Base-by-base conservation (phyloP, 2,888 invertebrate genomes). In the Clostera curtula region DNA sequence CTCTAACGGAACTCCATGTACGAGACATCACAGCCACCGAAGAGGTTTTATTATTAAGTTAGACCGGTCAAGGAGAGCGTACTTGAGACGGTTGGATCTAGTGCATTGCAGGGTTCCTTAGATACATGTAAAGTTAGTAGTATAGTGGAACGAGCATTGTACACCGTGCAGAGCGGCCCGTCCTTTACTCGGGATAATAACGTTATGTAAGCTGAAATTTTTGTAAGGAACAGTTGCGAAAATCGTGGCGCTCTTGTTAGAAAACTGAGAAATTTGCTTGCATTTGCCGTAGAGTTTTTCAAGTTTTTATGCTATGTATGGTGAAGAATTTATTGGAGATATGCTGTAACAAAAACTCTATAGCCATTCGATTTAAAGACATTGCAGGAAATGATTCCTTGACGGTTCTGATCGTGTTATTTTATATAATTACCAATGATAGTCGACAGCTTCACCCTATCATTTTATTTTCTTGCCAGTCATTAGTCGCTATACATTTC, bases 11-110 rank as follows among this genome's bases (percentile, higher is more conserved):
- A 61, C 66, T 64, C 73, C 41, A 61, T 60, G 62, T 66, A 55
- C 57, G 55, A 63, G 58, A 68, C 58, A 64, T 68, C 65, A 62
- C 60, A 52, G 56, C 49, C 43, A 59, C 60, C 52, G 59, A 65
- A 71, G 67, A 75, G 72, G 69, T 77, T 79, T 65, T 72, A 68
- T 77, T 82, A 83, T 82, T 77, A 70, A 71, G 77, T 82, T 77
- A 82, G 67, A 62, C 58, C 62, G 65, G 63, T 62, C 71, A 66
- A 62, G 60, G 46, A 35, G 56, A 53, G 53, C 49, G 52, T 49
- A 49, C 58, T 60, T 47, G 57, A 60, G 60, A 64, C 63, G 56
- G 51, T 49, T 49, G 54, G 46, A 47, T 49, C 58, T 57, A 57
- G 64, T 72, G 65, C 73, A 76, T 64, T 61, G 71, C 69, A 56